phyloP scores from a whole-genome alignment of 92 coral and sea anemone species.

The Anthopleura xanthogrammica region DNA sequence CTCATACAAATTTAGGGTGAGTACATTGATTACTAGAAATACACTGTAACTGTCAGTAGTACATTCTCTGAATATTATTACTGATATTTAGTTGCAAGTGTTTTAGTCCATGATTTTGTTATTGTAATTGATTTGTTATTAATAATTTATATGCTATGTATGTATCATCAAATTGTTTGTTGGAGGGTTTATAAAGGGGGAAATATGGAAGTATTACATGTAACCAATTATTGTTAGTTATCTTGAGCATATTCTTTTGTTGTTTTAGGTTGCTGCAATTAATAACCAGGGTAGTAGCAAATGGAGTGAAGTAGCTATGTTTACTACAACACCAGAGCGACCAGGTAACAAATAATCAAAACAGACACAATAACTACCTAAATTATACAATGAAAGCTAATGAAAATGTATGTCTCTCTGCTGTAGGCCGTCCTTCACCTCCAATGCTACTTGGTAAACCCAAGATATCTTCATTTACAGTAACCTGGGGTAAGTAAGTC shows the following conservation, averaged over 20 bases:
- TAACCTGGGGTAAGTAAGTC: conserved; percentile 82
- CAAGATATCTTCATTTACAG: conserved; percentile 69
- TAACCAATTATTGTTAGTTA: background rate
- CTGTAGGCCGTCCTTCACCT: conserved; percentile 70
- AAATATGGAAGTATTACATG: too few species aligned
- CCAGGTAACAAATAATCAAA: conserved; percentile 59
- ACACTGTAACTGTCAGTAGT: too few species aligned
- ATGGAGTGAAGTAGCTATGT: conserved; percentile 81
- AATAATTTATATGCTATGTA: too few species aligned
- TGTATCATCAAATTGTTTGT: too few species aligned
- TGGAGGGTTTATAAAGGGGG: too few species aligned
- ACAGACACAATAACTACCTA: too few species aligned
- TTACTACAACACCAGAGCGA: conserved; percentile 75
- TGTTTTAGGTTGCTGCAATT: conserved; percentile 71
- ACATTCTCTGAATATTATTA: too few species aligned
- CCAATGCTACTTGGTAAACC: conserved; percentile 84
- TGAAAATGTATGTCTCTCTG: background rate
- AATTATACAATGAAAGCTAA: too few species aligned
- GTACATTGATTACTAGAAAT: conserved; percentile 6
- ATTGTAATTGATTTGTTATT: too few species aligned
- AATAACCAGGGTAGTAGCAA: conserved; percentile 82
- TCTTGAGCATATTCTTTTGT: background rate
- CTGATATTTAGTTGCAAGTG: too few species aligned
- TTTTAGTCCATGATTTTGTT: too few species aligned
- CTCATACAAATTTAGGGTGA: conserved; percentile 88